A percentile compares a stretch with the other conserved stretches of the same genome.
phyloP scores from a whole-genome alignment of 1,140 invertebrate genomes.

The Oryctes rhinoceros region DNA sequence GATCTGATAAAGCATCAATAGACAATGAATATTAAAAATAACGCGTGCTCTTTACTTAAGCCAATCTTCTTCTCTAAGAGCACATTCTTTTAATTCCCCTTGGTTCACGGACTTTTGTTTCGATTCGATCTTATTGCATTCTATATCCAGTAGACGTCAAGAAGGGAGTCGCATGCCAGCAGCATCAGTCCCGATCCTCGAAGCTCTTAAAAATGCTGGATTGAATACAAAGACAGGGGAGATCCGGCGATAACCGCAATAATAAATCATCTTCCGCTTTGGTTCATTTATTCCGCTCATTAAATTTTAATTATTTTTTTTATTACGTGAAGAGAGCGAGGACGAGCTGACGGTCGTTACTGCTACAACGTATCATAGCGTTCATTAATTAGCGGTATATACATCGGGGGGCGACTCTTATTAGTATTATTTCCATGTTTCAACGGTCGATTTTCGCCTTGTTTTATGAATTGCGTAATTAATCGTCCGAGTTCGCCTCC shows the following conservation, averaged over 20 bases:
- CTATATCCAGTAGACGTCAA: not conserved
- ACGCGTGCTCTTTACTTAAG: too few relatives aligned
- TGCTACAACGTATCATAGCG: not conserved
- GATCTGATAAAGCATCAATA: too few relatives aligned
- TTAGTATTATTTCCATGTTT: not conserved
- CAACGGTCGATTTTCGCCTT: not conserved
- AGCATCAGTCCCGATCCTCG: not conserved
- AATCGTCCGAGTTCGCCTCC: not conserved
- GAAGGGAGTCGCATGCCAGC: not conserved
- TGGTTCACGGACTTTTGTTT: not conserved
- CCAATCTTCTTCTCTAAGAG: not conserved
- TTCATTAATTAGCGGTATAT: not conserved
- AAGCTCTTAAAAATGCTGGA: slow-evolving; percentile 3
- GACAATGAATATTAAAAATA: too few relatives aligned
- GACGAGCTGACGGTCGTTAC: not conserved
- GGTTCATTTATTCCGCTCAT: slow-evolving; percentile 21
- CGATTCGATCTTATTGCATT: not conserved
- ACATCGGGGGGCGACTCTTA: not conserved
- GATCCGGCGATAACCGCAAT: not conserved
- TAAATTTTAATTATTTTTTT: slow-evolving; percentile 23
- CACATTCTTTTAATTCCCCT: not conserved
- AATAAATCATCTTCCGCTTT: slow-evolving; percentile 22
- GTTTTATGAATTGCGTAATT: not conserved
- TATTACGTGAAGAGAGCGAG: not conserved
- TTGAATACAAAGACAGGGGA: not conserved